Percentiles rank a stretch among this genome's conserved stretches.
phyloP scores from a whole-genome alignment of 2,797 vertebrate species.

The Sciaenops ocellatus region DNA sequence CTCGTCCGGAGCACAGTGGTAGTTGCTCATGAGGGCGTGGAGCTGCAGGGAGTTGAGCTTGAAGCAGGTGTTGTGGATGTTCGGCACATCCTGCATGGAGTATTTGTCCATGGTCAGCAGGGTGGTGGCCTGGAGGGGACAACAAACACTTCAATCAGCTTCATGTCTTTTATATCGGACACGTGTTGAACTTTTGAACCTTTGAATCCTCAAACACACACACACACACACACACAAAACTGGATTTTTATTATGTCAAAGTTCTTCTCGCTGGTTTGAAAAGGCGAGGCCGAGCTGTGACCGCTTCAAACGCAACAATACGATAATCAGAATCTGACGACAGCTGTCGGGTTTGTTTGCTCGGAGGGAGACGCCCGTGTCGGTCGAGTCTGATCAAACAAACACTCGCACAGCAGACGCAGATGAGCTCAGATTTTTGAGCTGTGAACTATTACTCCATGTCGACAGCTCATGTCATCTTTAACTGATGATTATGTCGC shows the following conservation, averaged over 20 bases:
- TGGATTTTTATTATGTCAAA: not conserved
- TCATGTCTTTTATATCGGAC: not conserved
- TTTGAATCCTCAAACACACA: not conserved
- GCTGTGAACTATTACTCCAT: not conserved
- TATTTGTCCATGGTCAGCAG: conserved; percentile 99
- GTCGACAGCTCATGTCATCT: no score
- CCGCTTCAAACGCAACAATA: conserved; percentile 10
- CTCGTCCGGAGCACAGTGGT: conserved; percentile 97
- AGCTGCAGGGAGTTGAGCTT: conserved; percentile 98
- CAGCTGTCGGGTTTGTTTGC: conserved; percentile 23
- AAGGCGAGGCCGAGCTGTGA: not conserved
- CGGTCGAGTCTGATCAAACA: conserved; percentile 20
- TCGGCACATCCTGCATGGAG: conserved; percentile 93
- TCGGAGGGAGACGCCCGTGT: not conserved
- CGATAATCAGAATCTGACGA: conserved; percentile 27
- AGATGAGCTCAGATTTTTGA: not conserved
- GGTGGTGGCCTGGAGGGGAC: conserved; percentile 91
- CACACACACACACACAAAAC: not conserved
- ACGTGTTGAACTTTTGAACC: not conserved
- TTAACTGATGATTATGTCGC: not conserved
- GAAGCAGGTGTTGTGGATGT: conserved; percentile 98
- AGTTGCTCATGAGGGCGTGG: conserved; percentile 95
- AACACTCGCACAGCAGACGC: not conserved
- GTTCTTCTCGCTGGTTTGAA: not conserved
- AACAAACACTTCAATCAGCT: not conserved